Evolutionary conservation across 1,140 invertebrate species (phyloP).

Genomic region (Aphaenogaster floridana): DNA sequence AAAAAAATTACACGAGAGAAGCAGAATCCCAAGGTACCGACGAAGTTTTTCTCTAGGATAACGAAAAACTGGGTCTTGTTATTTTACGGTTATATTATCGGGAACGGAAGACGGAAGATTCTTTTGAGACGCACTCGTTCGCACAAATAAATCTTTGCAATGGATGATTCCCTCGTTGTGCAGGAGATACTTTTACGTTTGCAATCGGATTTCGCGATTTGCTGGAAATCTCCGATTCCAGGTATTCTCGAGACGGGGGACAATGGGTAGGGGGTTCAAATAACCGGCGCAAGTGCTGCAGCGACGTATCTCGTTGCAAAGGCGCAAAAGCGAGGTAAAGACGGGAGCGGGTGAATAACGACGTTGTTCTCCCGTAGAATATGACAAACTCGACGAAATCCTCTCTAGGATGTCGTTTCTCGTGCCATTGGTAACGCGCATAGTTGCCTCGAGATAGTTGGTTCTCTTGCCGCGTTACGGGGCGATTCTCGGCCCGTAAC

Average conservation of each 20-base stretch:
- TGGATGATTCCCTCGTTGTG: slow-evolving; percentile 7
- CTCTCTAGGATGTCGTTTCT: slow-evolving; percentile 65
- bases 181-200: slow-evolving; percentile 35
- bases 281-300: slow-evolving; percentile 32
- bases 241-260: slow-evolving; percentile 37
- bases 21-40: not conserved
- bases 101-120: not conserved
- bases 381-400: slow-evolving; percentile 59
- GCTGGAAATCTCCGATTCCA: slow-evolving; percentile 26
- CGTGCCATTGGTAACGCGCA: slow-evolving; percentile 63
- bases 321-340: not conserved
- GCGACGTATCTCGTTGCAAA: not conserved
- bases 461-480: slow-evolving; percentile 48
- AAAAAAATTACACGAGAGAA: not conserved
- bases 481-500: slow-evolving; percentile 27
- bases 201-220: slow-evolving; percentile 50
- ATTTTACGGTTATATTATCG: not conserved
- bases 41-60: not conserved
- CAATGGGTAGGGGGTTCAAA: slow-evolving; percentile 30
- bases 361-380: slow-evolving; percentile 33
- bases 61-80: not conserved
- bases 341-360: slow-evolving; percentile 36
- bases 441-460: slow-evolving; percentile 68
- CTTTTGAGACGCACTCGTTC: not conserved
- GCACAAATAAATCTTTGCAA: slow-evolving; percentile 17